A percentile compares a stretch with the other conserved stretches of the same genome.
phyloP scores from a whole-genome alignment of 1,140 invertebrate species.

The Drosophila busckii region DNA sequence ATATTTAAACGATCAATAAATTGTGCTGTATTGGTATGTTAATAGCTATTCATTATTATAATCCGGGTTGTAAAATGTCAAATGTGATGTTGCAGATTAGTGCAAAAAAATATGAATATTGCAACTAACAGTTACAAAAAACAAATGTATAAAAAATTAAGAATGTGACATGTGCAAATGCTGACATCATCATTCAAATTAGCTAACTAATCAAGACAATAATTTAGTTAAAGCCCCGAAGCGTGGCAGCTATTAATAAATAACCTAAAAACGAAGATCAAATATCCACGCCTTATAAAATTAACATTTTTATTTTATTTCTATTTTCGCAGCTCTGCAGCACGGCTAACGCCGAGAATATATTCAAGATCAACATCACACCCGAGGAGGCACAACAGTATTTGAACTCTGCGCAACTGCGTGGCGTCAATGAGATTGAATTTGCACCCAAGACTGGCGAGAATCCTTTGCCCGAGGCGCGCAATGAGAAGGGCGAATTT shows the following conservation, averaged over 20 bases:
- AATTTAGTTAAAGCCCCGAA: slow-evolving; percentile 6
- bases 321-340: slow-evolving; percentile 56
- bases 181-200: slow-evolving; percentile 30
- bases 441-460: slow-evolving; percentile 80
- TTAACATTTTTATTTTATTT: slow-evolving; percentile 3
- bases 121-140: not conserved
- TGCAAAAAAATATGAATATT: slow-evolving; percentile 15
- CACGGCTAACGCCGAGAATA: slow-evolving; percentile 62
- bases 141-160: slow-evolving; percentile 8
- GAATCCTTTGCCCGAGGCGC: slow-evolving; percentile 79
- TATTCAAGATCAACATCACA: slow-evolving; percentile 81
- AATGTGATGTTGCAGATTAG: slow-evolving; percentile 29
- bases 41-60: slow-evolving; percentile 23
- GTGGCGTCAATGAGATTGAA: slow-evolving; percentile 75
- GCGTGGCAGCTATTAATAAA: slow-evolving; percentile 6
- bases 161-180: slow-evolving; percentile 22
- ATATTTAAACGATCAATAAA: slow-evolving; percentile 8
- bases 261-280: not conserved
- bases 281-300: slow-evolving; percentile 1
- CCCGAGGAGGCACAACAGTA: slow-evolving; percentile 83
- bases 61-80: slow-evolving; percentile 47
- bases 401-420: slow-evolving; percentile 69
- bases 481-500: slow-evolving; percentile 80
- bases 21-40: no score
- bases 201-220: not conserved